These are phyloP conservation scores for Alaudala cheleensis DNA, from an alignment of 2,113 vertebrate genomes.

Conservation along the genomic window DNA sequence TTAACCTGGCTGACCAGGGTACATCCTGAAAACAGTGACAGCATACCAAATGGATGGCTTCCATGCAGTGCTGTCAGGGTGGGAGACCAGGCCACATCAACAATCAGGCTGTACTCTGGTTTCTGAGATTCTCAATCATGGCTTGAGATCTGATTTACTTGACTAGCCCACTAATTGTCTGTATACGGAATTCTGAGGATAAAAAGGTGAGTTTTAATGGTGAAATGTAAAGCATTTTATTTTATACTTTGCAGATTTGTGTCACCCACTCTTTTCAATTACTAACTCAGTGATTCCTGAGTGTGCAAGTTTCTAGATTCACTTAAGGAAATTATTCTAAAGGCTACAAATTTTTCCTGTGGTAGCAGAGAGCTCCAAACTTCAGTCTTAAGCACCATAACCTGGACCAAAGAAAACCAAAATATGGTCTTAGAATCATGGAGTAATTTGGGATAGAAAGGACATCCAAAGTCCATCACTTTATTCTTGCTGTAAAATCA, in stretches of 20 bases:
- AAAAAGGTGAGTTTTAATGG: not conserved
- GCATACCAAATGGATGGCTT: not conserved
- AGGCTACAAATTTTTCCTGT: not conserved
- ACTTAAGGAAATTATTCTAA: not conserved
- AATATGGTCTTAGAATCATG: not conserved
- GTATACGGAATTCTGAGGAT: not conserved
- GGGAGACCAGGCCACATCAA: not conserved
- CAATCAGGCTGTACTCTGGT: not conserved
- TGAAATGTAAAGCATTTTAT: not conserved
- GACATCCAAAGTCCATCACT: not conserved
- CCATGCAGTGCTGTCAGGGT: not conserved
- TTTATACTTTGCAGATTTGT: not conserved
- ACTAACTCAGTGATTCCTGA: not conserved
- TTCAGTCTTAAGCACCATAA: not conserved
- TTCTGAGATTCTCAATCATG: not conserved
- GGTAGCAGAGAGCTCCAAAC: not conserved
- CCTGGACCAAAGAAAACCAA: not conserved
- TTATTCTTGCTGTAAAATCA: not conserved
- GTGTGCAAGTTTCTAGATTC: not conserved
- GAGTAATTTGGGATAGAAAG: not conserved
- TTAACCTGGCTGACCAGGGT: not conserved
- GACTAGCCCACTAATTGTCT: not conserved
- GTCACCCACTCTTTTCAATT: not conserved
- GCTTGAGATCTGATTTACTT: not conserved
- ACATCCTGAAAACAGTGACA: not conserved